Percentiles rank a stretch among this genome's conserved stretches.
phyloP scores from a whole-genome alignment of 35 echinoderm and acorn worm genomes.

The Holothuria glaberrima region DNA sequence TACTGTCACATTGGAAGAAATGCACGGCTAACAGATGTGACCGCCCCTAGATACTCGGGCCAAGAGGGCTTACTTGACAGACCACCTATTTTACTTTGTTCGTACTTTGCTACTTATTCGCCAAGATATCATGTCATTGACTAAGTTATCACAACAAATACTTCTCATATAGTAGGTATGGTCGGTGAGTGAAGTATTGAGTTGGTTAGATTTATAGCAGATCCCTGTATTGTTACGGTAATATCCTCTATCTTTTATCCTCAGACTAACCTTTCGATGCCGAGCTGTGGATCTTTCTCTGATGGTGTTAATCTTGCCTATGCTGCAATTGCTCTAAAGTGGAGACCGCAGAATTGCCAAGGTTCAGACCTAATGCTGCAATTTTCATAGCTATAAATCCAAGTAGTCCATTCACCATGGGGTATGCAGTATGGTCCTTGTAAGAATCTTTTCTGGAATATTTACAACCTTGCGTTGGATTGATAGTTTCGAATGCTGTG shows the following conservation, averaged over 20 bases:
- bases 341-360: not conserved
- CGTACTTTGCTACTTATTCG: not conserved
- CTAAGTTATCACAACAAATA: too few relatives aligned
- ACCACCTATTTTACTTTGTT: too few relatives aligned
- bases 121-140: too few relatives aligned
- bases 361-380: not conserved
- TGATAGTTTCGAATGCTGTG: conserved; percentile 45
- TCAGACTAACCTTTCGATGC: not conserved
- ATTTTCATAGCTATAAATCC: conserved; percentile 37
- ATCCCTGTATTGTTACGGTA: not conserved
- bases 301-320: not conserved
- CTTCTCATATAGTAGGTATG: not conserved
- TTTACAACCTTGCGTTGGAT: conserved; percentile 51
- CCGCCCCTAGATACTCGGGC: too few relatives aligned
- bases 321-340: not conserved
- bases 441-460: conserved; percentile 39
- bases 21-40: too few relatives aligned
- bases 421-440: conserved; percentile 65
- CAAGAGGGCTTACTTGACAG: too few relatives aligned
- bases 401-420: conserved; percentile 37
- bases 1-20: not conserved
- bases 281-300: not conserved
- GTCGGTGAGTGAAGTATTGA: not conserved
- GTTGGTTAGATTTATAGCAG: not conserved
- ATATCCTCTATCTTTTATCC: conserved; percentile 13